These are phyloP conservation scores for Ectemnius lituratus DNA, from an alignment of 2,888 invertebrate species.

Conservation along the genomic window DNA sequence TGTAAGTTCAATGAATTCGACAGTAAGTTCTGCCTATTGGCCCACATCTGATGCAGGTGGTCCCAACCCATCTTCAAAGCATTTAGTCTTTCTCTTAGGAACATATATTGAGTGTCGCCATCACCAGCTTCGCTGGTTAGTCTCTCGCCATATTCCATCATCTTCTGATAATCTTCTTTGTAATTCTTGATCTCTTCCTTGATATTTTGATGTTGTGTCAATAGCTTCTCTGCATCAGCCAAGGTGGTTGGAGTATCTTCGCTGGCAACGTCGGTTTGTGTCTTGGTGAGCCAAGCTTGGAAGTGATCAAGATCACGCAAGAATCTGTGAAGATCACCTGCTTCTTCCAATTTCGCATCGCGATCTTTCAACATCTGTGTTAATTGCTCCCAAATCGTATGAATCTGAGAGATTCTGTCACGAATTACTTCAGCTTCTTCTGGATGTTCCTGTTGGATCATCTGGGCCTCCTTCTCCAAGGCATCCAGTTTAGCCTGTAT, in stretches of 20 bases:
- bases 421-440: constrained; percentile 95
- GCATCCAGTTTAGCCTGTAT: constrained; percentile 98
- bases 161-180: constrained; percentile 97
- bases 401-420: constrained; percentile 94
- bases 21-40: constrained; percentile 95
- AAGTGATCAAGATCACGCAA: constrained; percentile 99
- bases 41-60: constrained; percentile 99
- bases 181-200: constrained; percentile 99
- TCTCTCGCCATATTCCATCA: constrained; percentile 99
- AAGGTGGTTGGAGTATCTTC: constrained; percentile 96
- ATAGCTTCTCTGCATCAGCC: constrained; percentile 97
- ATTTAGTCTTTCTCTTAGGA: constrained; percentile 97
- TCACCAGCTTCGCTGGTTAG: constrained; percentile 88
- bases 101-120: constrained; percentile 99
- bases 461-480: constrained; percentile 94
- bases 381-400: constrained; percentile 96
- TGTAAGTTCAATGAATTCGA: constrained; percentile 97
- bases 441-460: constrained; percentile 95
- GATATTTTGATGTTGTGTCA: constrained; percentile 98
- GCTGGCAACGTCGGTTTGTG: constrained; percentile 99
- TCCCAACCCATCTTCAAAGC: constrained; percentile 99
- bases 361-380: constrained; percentile 98
- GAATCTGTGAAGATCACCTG: constrained; percentile 98
- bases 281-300: constrained; percentile 97
- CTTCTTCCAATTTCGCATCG: constrained; percentile 98